These are phyloP conservation scores for Epinephelus coioides DNA, from an alignment of 2,797 vertebrate genomes.

Conservation along the genomic window DNA sequence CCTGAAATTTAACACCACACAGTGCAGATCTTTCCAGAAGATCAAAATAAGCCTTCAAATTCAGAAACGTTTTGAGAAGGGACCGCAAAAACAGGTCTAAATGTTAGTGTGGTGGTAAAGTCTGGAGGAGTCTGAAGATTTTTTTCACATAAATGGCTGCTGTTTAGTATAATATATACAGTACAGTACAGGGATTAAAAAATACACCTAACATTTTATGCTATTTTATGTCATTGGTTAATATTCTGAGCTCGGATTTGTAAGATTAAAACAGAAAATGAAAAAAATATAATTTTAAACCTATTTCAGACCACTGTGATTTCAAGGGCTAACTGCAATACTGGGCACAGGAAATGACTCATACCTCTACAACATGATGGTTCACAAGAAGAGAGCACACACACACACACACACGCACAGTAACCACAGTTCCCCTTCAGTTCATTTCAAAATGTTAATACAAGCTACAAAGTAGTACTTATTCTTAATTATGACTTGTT, in stretches of 20 bases:
- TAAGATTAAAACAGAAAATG: not conserved
- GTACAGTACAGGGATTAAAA: not conserved
- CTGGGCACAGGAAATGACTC: slow-evolving; percentile 2
- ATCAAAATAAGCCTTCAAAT: not conserved
- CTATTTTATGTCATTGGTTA: not conserved
- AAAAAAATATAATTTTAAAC: not conserved
- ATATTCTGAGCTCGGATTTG: not conserved
- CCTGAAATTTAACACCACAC: not conserved
- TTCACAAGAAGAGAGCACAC: slow-evolving; percentile 5
- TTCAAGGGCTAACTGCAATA: slow-evolving; percentile 19
- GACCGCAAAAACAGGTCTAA: not conserved
- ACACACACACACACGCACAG: slow-evolving; percentile 7
- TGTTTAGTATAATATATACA: slow-evolving; percentile 1
- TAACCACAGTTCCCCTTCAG: slow-evolving; percentile 9
- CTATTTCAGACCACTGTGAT: not conserved
- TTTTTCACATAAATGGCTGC: slow-evolving; percentile 1
- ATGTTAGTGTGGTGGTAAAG: not conserved
- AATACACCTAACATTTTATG: not conserved
- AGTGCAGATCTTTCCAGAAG: slow-evolving; percentile 3
- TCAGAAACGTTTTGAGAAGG: slow-evolving; percentile 6
- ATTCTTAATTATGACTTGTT: slow-evolving; percentile 31
- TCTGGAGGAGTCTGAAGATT: not conserved
- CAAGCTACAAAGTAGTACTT: slow-evolving; percentile 27
- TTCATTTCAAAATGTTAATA: slow-evolving; percentile 41
- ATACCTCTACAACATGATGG: slow-evolving; percentile 7